Evolutionary conservation across 2,113 vertebrate species (phyloP).

Genomic region (Dunckerocampus dactyliophorus): DNA sequence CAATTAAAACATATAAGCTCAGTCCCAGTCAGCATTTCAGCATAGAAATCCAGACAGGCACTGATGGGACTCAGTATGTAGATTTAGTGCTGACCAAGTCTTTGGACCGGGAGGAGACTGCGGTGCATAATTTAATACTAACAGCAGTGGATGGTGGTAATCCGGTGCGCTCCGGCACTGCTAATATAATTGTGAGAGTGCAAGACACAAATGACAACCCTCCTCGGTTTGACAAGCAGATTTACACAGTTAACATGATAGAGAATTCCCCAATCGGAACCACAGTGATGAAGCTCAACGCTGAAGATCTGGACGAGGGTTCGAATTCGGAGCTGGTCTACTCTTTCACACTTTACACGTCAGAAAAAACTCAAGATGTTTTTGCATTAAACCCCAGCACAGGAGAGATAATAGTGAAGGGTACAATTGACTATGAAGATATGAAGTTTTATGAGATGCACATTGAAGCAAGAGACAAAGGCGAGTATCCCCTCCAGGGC

Average conservation of each 20-base stretch:
- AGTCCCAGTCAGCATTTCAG: conserved; percentile 57
- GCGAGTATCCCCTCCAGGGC: conserved; percentile 35
- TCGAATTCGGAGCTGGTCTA: conserved; percentile 60
- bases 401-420: conserved; percentile 70
- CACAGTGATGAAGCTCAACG: conserved; percentile 38
- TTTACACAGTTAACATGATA: conserved; percentile 48
- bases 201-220: conserved; percentile 69
- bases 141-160: conserved; percentile 69
- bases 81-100: conserved; percentile 55
- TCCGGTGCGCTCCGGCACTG: conserved; percentile 64
- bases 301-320: conserved; percentile 48
- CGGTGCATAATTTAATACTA: conserved; percentile 61
- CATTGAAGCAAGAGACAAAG: conserved; percentile 57
- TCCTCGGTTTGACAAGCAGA: conserved; percentile 57
- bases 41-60: conserved; percentile 58
- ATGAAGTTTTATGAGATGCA: conserved; percentile 62
- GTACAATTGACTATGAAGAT: conserved; percentile 72
- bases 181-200: conserved; percentile 59
- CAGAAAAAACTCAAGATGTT: conserved; percentile 46
- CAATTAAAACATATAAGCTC: conserved; percentile 59
- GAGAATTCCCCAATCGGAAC: conserved; percentile 60
- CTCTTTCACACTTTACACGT: conserved; percentile 64
- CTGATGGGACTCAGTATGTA: conserved; percentile 63
- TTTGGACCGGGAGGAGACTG: conserved; percentile 57
- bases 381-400: conserved; percentile 67